Base-by-base conservation (phyloP, 1,140 invertebrate species). In the Tetragnatha versicolor region DNA sequence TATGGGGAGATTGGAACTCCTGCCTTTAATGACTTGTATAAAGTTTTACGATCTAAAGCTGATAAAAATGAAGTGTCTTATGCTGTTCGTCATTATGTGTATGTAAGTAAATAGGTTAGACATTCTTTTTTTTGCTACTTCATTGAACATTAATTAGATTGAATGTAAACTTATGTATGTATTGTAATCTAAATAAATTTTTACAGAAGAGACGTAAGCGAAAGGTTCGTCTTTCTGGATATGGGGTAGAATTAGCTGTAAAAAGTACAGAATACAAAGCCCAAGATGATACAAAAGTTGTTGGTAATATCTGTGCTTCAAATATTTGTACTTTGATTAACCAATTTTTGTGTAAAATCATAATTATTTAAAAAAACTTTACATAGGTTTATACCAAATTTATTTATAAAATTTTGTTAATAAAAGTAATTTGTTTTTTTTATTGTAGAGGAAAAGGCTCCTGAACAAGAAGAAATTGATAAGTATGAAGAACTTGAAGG, bases 241-340 rank as follows among this genome's bases (percentile, higher is more conserved):
- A 99, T 89, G 98, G 97, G 35, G 97, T 99, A 0, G 98, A 99
- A 86, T 86, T 99, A 35, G 96, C 98, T 85, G 93, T 99, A 83
- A 99, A 99, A 87, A 98, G 95, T 66, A 99, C 97, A 0, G 98
- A 99, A 87, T 99, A 99, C 84, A 99, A 99, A 88, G 97, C 96
- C 49, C 94, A 98, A 84, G 98, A 99, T 89, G 97, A 99, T 87
- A 90, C 91, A 42, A 90, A 91, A 83, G 90, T 92, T 10, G 89
- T 92, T 87, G 87, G 82, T 79, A 83, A 33, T 12, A 39, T 47
- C 5, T 27, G 12, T 17, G 20, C 3, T 3, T 17, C 20, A 17
- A 20, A 47, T 25, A 55, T 60, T 60, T 60, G 10, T 25, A 60
- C n/a, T 33, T 60, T 27, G 14, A 31, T 25, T 60, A 4, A 33